Conservation (phyloP, 92 coral and sea anemone genomes). For the Epizoanthus rinbou region DNA sequence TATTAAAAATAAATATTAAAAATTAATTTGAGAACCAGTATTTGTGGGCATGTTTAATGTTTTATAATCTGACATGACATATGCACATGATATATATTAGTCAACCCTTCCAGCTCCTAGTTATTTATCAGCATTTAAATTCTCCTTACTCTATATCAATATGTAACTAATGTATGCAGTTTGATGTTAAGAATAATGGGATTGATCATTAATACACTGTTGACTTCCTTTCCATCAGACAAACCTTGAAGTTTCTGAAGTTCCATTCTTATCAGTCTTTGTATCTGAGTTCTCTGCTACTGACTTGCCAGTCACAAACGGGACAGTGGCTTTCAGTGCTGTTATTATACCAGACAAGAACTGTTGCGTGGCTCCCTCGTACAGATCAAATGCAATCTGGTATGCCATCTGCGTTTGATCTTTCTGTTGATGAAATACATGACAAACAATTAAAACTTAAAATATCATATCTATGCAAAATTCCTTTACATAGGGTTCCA, state of each 20-base stretch:
- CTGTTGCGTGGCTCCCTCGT: constrained; percentile 98
- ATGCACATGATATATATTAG: too few relatives aligned
- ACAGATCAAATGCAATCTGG: constrained; percentile 96
- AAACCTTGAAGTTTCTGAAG: constrained; percentile 62
- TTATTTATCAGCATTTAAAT: too few relatives aligned
- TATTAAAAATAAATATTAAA: too few relatives aligned
- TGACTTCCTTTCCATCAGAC: too few relatives aligned
- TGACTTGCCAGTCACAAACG: constrained; percentile 72
- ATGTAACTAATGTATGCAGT: too few relatives aligned
- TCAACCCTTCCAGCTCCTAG: too few relatives aligned
- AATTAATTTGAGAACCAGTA: neutral
- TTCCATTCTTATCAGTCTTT: constrained; percentile 81
- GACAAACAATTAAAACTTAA: neutral
- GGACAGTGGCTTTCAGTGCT: constrained; percentile 83
- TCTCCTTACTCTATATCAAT: too few relatives aligned
- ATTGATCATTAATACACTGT: too few relatives aligned
- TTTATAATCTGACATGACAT: neutral
- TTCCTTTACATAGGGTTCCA: neutral
- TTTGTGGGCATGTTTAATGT: neutral
- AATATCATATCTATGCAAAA: neutral
- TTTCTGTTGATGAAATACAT: constrained; percentile 59
- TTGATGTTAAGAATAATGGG: too few relatives aligned
- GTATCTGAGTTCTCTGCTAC: constrained; percentile 53
- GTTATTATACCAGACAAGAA: constrained; percentile 86
- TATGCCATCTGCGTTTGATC: constrained; percentile 98